Evolutionary conservation across 1,140 invertebrate species (phyloP), one percentile per base, ranked within the genome.

Genomic region (Steinernema feltiae): DNA sequence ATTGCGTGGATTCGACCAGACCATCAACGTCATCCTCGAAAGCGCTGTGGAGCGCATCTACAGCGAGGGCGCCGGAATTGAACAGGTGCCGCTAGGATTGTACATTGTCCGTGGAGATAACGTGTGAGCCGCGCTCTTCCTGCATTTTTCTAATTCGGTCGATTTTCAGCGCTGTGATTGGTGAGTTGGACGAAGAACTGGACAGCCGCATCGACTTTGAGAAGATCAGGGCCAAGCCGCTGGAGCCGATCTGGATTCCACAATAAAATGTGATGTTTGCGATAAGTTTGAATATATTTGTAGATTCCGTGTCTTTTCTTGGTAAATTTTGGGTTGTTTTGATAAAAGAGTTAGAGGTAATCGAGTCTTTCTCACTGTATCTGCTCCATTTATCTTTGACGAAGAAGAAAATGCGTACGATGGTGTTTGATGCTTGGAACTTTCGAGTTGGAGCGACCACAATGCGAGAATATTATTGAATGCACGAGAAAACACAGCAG

Each of bases 71-170:
- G 90, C 92, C 82, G 96, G 95, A 63, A 92, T 98, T 48, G 94
- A 97, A 85, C 94, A 98, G 89, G 95, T 98, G 72, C 92, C 94
- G 76, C 90, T 99, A 29, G 96, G 96, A 30, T 89, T 98, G 24
- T 96, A 98, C 86, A 95, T 99, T 48, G 95, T 99, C 75, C 89
- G 96, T 84, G 96, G 96, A 73, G 96, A 99, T 87, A 99, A 99
- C 89, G 93, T 99, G 90, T 93, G 89, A 90, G 91, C 88, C 53
- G 21, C 27, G 48, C 30, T 1, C n/a, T 78, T 24, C 18, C 21
- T 32, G 82, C 48, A 79, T 30, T 41, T 63, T 32, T 32, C 79
- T 81, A 17, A 79, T 83, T 80, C n/a, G 72, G n/a, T 29, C n/a
- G 18, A 29, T 41, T 30, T 1, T 82, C 35, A 82, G 82, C 17